Evolutionary conservation across 2,113 vertebrate genomes (phyloP), one percentile per base, ranked within the genome.

Genomic region (Salvator merianae): DNA sequence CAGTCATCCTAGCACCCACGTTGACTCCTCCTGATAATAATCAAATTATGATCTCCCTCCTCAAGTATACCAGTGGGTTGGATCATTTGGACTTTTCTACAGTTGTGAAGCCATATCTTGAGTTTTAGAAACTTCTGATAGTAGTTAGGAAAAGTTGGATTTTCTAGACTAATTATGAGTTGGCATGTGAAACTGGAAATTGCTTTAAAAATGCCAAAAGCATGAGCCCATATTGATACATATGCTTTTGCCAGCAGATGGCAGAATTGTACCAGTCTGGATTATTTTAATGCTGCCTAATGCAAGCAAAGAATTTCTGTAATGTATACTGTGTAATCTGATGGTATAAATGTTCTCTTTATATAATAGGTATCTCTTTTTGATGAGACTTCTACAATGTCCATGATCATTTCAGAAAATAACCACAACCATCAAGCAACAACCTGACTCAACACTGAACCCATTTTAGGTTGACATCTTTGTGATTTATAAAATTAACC

Each of bases 171-270:
- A 55, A 55, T 55, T 13, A 18, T 55, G 7, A 18, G 3, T 16
- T 2, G 20, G 18, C 16, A 20, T 59, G 55, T 59, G 18, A 1
- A 59, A 20, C 14, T 20, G 16, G 14, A 59, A 59, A 59, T 59
- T 59, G 55, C 55, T 59, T 59, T 59, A 20, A 16, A 59, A 59
- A 59, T 20, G 26, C 32, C 22, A 16, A 3, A 69, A 18, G 18
- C 18, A 1, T 20, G 24, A 13, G 9, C 2, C 68, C 83, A 59
- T 86, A 24, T 50, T 26, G 3, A 5, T 2, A 28, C 14, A 13
- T 87, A 36, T 1, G 26, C 68, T 86, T 66, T 87, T 40, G 38
- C 91, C 92, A 91, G 89, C 55, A 93, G 92, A 81, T 93, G 90
- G 88, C 55, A 72, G 0, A 2, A 77, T 90, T 85, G 86, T 53